Evolutionary conservation across 2,888 invertebrate species (phyloP), one percentile per base, ranked within the genome.

Genomic region (Muschampia plurimacula): DNA sequence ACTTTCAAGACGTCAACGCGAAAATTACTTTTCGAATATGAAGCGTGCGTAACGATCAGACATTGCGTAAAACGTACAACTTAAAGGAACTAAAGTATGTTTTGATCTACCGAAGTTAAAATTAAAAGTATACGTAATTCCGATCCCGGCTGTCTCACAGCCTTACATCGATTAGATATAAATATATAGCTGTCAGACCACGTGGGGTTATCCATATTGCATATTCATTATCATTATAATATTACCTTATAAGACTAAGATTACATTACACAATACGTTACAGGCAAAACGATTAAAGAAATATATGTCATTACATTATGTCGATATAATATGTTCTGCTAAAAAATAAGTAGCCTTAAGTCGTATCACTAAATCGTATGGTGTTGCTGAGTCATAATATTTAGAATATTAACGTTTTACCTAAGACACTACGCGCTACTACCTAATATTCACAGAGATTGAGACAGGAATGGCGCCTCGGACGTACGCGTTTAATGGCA

Each of bases 391-490:
- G 86, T 91, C 89, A 80, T 77, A 82, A 90, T 92, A 91, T 93
- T 93, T 93, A 92, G 93, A 93, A 93, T 92, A 91, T 93, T 89
- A 87, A 86, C 84, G 87, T 89, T 79, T 89, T 88, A 90, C 88
- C 93, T 93, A 93, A 92, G 89, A 91, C 92, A 92, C 93, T 93
- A 93, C 92, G 72, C 82, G 83, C 93, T 92, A 93, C 92, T 78
- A 82, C 83, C 92, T 93, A 92, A 85, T 93, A 93, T 93, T 93
- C 93, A 93, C 93, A 93, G 90, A 90, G 89, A 90, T 88, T 86
- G 90, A 90, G 88, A 88, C 87, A 87, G 83, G 88, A 85, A 87
- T 87, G 49, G 28, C 72, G 66, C 66, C 62, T 52, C 72, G 67
- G 66, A 8, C 67, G 62, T 41, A 55, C 67, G 72, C 66, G 57